These are phyloP conservation scores for Carassius carassius DNA, from an alignment of 2,113 vertebrate genomes.

Conservation along the genomic window DNA sequence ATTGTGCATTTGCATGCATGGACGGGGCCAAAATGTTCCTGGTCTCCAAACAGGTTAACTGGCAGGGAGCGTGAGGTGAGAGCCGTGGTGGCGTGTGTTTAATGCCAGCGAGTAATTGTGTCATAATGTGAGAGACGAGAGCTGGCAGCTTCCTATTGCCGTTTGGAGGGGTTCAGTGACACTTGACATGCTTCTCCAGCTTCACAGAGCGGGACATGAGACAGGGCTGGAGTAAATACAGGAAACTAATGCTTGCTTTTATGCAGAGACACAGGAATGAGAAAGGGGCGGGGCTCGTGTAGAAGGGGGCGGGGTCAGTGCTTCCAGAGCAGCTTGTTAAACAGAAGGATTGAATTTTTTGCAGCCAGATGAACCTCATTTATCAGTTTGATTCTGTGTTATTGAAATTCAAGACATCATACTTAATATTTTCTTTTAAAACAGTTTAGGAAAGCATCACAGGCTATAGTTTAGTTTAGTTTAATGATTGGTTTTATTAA, in stretches of 20 bases:
- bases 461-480: background rate
- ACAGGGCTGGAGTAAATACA: slow-evolving; percentile 10
- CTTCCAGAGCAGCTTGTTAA: background rate
- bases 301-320: background rate
- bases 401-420: background rate
- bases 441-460: background rate
- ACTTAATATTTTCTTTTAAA: background rate
- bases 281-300: slow-evolving; percentile 71
- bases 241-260: slow-evolving; percentile 50
- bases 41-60: slow-evolving; percentile 58
- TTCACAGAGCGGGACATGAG: slow-evolving; percentile 20
- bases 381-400: background rate
- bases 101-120: slow-evolving; percentile 57
- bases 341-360: background rate
- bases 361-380: background rate
- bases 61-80: slow-evolving; percentile 41
- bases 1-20: slow-evolving; percentile 44
- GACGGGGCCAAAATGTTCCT: slow-evolving; percentile 43
- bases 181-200: slow-evolving; percentile 55
- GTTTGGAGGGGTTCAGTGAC: slow-evolving; percentile 66
- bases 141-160: slow-evolving; percentile 57
- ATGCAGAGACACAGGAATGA: slow-evolving; percentile 75
- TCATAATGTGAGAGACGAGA: slow-evolving; percentile 51
- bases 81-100: slow-evolving; percentile 24
- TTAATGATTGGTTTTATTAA: no score